phyloP scores from a whole-genome alignment of 2,888 invertebrate genomes.

The Crepidodera aurea region DNA sequence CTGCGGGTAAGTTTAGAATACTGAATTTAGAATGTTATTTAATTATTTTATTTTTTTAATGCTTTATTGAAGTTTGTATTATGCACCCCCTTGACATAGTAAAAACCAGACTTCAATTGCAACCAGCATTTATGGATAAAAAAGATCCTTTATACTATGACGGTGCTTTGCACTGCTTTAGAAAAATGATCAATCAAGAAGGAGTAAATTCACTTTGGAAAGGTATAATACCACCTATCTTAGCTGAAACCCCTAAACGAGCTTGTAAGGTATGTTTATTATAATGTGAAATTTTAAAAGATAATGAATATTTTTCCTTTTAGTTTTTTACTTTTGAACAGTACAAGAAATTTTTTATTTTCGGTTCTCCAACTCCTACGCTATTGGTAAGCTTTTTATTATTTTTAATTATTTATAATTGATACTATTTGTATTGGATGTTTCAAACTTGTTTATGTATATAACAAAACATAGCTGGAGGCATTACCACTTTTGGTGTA shows the following conservation, averaged over 20 bases:
- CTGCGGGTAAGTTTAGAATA: constrained; percentile 69
- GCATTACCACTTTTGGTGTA: too few relatives aligned
- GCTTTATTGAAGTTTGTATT: constrained; percentile 92
- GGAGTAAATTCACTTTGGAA: constrained; percentile 89
- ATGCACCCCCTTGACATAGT: constrained; percentile 96
- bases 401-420: too few relatives aligned
- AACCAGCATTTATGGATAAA: constrained; percentile 61
- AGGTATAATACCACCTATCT: constrained; percentile 90
- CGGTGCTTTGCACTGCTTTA: constrained; percentile 87
- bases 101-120: constrained; percentile 88
- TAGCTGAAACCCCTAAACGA: constrained; percentile 94
- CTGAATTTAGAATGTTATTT: constrained; percentile 12
- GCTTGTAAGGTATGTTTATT: constrained; percentile 76
- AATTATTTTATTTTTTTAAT: constrained; percentile 53
- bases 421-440: too few relatives aligned
- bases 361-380: constrained; percentile 77
- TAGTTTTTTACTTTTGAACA: constrained; percentile 93
- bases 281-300: neutral
- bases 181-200: constrained; percentile 87
- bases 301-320: constrained; percentile 49
- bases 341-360: constrained; percentile 85
- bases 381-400: constrained; percentile 70
- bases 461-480: too few relatives aligned
- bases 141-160: constrained; percentile 69
- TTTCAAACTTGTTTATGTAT: too few relatives aligned